Conservation (phyloP, 2,113 vertebrate genomes). For the Megatriorchis doriae region DNA sequence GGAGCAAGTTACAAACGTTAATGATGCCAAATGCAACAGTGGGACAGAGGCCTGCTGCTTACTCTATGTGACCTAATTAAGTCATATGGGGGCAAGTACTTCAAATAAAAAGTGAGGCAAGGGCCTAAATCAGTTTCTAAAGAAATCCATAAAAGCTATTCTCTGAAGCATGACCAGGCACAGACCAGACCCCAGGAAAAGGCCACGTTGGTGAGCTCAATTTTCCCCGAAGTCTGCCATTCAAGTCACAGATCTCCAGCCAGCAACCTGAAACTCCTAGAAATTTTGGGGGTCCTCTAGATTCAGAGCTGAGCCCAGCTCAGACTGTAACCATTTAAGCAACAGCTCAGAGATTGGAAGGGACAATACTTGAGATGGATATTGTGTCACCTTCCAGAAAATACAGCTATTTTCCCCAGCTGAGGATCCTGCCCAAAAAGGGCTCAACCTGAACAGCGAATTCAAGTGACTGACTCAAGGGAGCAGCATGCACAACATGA, state of each 20-base stretch:
- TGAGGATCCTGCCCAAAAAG: neutral
- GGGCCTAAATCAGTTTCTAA: neutral
- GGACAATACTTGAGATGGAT: neutral
- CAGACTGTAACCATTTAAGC: neutral
- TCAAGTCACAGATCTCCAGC: neutral
- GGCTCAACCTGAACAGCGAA: neutral
- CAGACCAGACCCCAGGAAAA: neutral
- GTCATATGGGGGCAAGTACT: neutral
- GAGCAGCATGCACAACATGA: neutral
- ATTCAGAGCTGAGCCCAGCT: neutral
- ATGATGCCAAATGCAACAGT: conserved; percentile 52
- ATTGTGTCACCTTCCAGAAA: neutral
- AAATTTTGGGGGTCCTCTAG: neutral
- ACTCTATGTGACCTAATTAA: conserved; percentile 52
- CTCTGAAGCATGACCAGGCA: neutral
- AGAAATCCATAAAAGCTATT: neutral
- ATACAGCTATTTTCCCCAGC: neutral
- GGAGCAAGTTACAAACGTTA: conserved; percentile 53
- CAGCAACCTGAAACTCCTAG: neutral
- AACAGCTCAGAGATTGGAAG: neutral
- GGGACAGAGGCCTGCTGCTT: conserved; percentile 19
- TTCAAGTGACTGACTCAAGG: no score
- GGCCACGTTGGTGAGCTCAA: neutral
- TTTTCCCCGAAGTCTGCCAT: neutral
- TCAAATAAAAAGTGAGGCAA: neutral